These are phyloP conservation scores for Lithobates sylvaticus DNA, from an alignment of 2,797 vertebrate species.

Conservation along the genomic window DNA sequence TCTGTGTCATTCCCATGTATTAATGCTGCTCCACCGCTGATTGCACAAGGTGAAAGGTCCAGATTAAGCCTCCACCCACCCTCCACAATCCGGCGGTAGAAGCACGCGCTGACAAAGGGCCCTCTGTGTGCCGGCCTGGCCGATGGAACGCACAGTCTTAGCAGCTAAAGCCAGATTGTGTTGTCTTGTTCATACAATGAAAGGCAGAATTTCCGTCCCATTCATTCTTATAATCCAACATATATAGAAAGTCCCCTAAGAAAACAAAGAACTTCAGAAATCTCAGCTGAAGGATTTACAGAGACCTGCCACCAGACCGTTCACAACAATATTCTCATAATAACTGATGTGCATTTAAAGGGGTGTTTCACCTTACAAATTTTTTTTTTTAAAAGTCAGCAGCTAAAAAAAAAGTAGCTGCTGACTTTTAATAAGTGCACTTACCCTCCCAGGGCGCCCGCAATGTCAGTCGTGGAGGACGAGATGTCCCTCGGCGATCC, in stretches of 20 bases:
- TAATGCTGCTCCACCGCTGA: constrained; percentile 9
- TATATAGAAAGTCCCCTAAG: neutral
- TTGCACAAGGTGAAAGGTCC: constrained; percentile 52
- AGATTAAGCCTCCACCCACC: constrained; percentile 55
- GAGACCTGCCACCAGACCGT: too few species aligned
- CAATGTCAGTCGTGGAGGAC: too few species aligned
- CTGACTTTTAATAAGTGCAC: too few species aligned
- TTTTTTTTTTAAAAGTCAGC: too few species aligned
- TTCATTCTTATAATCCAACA: neutral
- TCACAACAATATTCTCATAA: too few species aligned
- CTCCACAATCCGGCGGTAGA: constrained; percentile 35
- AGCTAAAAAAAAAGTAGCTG: too few species aligned
- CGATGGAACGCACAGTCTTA: neutral
- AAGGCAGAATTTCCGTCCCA: neutral
- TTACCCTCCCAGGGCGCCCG: too few species aligned
- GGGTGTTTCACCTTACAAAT: too few species aligned
- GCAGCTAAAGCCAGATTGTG: constrained; percentile 45
- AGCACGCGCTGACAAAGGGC: constrained; percentile 36
- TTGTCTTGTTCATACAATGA: constrained; percentile 14
- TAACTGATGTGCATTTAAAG: too few species aligned
- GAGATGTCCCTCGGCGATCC: too few species aligned
- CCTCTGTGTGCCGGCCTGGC: constrained; percentile 19
- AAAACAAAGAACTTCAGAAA: neutral
- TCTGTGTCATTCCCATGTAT: constrained; percentile 19
- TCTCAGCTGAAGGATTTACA: neutral